Base-by-base conservation (phyloP, 2,888 invertebrate genomes). In the Myopa testacea region DNA sequence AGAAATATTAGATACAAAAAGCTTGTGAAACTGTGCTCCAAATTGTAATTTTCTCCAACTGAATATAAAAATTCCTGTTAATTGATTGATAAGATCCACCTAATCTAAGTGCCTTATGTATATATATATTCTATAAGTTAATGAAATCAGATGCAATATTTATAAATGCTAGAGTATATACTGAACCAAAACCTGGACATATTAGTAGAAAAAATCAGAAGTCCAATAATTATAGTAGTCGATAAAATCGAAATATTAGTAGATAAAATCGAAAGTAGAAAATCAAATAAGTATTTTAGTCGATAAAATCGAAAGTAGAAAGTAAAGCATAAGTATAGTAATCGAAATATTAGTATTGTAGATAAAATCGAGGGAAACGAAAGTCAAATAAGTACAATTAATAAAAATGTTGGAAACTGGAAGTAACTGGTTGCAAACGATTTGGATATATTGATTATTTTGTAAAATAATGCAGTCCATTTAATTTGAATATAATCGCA, bases 121-220 rank as follows among this genome's bases (percentile, higher is more conserved):
- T 26, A 26, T 26, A 26, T n/a, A 26, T 62, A 62, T 62, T 65
- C 8, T 38, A 45, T 60, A 34, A 45, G 34, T 69, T 58, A 69
- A 75, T 75, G 75, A 69, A 60, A 75, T 50, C 69, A 69, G 75
- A 60, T 75, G 75, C 19, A 19, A 60, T 75, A 75, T 75, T 69
- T 75, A 75, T 75, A 75, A 75, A 75, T 69, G 69, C 75, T 58
- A 8, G 45, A 10, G 58, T 69, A 52, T 60, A 69, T 26, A 60
- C 40, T 60, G 55, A 69, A 75, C 75, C 75, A 60, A 69, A 75
- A 75, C 68, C 75, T 37, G n/a, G 16, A 50, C 45, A 62, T 14
- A 71, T 6, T 63, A 12, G 14, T 19, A 12, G 38, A 7, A 14
- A 37, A 14, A 37, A 37, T 37, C 38, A 14, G 4, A 67, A 6